phyloP scores from a whole-genome alignment of 2,113 vertebrate genomes.

The Mirounga angustirostris region DNA sequence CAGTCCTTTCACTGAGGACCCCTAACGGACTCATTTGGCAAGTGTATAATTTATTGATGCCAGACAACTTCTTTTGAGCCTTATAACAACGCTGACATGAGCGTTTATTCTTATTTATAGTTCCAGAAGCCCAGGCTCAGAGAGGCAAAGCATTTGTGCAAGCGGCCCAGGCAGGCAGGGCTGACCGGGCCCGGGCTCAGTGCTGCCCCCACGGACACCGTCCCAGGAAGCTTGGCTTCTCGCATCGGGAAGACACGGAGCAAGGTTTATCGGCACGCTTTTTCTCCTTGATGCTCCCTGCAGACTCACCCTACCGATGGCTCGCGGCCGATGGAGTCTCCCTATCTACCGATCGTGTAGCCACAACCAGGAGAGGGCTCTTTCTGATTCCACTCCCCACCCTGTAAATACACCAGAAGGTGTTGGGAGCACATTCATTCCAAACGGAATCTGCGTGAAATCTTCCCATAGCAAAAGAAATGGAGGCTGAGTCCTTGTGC shows the following conservation, averaged over 20 bases:
- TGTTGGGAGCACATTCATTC: neutral
- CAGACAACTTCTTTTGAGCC: neutral
- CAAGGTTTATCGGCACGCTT: accelerated
- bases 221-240: accelerated
- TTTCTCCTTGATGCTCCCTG: accelerated
- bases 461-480: neutral
- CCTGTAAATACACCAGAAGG: neutral
- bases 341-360: accelerated
- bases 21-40: accelerated
- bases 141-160: accelerated
- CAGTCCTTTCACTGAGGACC: neutral
- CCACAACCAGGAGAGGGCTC: accelerated
- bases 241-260: too few species aligned
- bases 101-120: accelerated
- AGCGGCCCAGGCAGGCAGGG: too few species aligned
- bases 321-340: neutral
- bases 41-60: accelerated
- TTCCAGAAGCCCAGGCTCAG: neutral
- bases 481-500: accelerated
- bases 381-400: neutral
- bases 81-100: neutral
- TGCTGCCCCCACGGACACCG: neutral
- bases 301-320: accelerated
- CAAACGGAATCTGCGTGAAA: neutral
- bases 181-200: too few species aligned